Evolutionary conservation across 2,797 vertebrate species (phyloP).

Genomic region (Philypnodon macrostomus): DNA sequence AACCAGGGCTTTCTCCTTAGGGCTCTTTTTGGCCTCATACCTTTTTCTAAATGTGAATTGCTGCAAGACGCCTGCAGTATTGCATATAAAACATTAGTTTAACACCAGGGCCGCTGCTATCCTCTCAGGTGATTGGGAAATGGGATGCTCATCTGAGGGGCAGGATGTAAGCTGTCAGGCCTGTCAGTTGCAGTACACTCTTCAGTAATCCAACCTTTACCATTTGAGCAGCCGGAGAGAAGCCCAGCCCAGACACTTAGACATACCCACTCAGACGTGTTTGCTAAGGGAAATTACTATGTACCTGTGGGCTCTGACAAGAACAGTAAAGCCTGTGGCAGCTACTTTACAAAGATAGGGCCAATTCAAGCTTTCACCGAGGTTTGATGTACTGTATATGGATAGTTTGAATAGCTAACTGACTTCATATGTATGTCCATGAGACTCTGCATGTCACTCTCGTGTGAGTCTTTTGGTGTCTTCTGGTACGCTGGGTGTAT

Average conservation of each 20-base stretch:
- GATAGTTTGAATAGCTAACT: neutral
- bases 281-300: conserved; percentile 46
- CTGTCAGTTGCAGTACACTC: conserved; percentile 33
- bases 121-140: conserved; percentile 45
- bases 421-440: neutral
- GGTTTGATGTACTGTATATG: neutral
- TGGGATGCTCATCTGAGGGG: too few relatives aligned
- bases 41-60: conserved; percentile 47
- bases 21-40: conserved; percentile 37
- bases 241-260: conserved; percentile 17
- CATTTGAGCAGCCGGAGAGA: conserved; percentile 24
- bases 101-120: conserved; percentile 32
- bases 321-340: conserved; percentile 6
- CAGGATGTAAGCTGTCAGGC: conserved; percentile 45
- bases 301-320: conserved; percentile 22
- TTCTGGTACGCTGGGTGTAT: too few relatives aligned
- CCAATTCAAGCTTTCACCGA: conserved; percentile 11
- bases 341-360: conserved; percentile 24
- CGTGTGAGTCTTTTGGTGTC: too few relatives aligned
- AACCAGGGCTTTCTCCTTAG: conserved; percentile 35
- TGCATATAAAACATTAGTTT: conserved; percentile 58
- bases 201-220: conserved; percentile 46
- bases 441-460: too few relatives aligned
- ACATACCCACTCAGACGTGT: conserved; percentile 31
- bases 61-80: conserved; percentile 36